Conservation (phyloP, 2,888 invertebrate genomes). For the Laspeyria flexula region DNA sequence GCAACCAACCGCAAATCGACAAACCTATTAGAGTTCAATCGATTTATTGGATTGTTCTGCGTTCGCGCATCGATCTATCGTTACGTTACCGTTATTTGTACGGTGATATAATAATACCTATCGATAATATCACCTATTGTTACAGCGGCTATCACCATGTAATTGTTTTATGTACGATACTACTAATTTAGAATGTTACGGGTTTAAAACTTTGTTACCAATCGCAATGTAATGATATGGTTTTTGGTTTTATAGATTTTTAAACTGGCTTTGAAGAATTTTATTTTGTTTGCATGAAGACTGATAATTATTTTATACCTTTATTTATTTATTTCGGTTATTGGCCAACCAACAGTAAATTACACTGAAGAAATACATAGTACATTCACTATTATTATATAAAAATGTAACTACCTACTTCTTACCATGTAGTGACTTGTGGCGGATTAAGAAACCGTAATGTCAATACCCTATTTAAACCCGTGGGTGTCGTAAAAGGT, state of each 20-base stretch:
- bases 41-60: not conserved
- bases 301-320: not conserved
- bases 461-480: too few species aligned
- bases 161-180: not conserved
- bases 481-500: too few species aligned
- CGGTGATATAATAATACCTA: slow-evolving; percentile 12
- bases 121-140: not conserved
- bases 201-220: not conserved
- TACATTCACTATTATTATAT: too few species aligned
- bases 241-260: not conserved
- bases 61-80: slow-evolving; percentile 42
- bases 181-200: not conserved
- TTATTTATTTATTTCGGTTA: too few species aligned
- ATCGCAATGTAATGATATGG: not conserved
- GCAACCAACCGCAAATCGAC: slow-evolving; percentile 39
- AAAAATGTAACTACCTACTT: too few species aligned
- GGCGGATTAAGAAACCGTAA: too few species aligned
- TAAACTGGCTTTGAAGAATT: too few species aligned
- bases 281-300: too few species aligned
- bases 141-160: not conserved
- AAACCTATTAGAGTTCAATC: not conserved
- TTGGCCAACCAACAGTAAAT: too few species aligned
- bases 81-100: slow-evolving; percentile 31
- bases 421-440: too few species aligned
- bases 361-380: too few species aligned